Base-by-base conservation (phyloP, 1,140 invertebrate species). In the Caerostris extrusa region DNA sequence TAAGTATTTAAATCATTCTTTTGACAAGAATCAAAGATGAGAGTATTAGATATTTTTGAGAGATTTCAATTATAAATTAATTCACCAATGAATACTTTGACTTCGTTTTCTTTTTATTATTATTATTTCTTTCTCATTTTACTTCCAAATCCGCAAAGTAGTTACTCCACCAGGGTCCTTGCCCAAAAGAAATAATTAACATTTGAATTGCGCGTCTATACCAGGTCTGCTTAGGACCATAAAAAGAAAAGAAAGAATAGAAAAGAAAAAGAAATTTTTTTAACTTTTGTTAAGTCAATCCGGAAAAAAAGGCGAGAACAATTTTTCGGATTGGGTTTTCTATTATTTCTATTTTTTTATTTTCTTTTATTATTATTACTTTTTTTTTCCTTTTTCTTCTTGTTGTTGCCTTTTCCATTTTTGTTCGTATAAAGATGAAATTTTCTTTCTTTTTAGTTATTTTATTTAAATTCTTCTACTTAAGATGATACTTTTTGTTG, bases 31-130 rank as follows among this genome's bases (percentile, higher is more conserved):
- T 14, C 14, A 7, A 90, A 81, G 57, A 90, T 53, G 64, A 17
- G 56, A 55, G 34, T 5, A 90, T 71, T 58, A 55, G 56, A 90
- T 77, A 90, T 81, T 90, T n/a, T 81, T 64, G 50, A 61, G 55
- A 60, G 55, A 77, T 90, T 90, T 90, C 69, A 90, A 90, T 90
- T 90, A 90, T 81, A 81, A 90, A 90, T 55, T 90, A 77, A 90
- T 90, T 90, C 56, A 90, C 67, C 87, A 89, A 89, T 89, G 61
- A 83, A 83, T 83, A 83, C n/a, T 58, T 57, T 83, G n/a, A 17
- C n/a, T 57, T 83, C n/a, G n/a, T n/a, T n/a, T n/a, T n/a, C n/a
- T n/a, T n/a, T 7, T n/a, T 83, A 10, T 57, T 8, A 34, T 34
- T 77, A 56, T n/a, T n/a, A n/a, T n/a, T 3, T 53, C 50, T 5